Percentiles rank a stretch among this genome's conserved stretches.
phyloP scores from a whole-genome alignment of 2,113 vertebrate species.

The Poicephalus gulielmi region DNA sequence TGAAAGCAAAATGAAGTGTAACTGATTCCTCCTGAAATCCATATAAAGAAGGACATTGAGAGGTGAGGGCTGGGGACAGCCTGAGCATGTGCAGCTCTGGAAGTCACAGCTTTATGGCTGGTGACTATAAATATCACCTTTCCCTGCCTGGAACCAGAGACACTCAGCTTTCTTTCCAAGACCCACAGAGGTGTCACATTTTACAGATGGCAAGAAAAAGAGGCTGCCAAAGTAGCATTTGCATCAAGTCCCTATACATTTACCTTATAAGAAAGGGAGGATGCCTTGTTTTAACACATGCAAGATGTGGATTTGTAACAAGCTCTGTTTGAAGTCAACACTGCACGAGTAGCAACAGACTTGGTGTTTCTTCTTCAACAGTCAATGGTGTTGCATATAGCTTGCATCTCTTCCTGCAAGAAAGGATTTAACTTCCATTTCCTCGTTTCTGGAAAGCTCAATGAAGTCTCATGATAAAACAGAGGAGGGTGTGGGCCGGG shows the following conservation, averaged over 20 bases:
- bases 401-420: not conserved
- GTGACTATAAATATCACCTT: slow-evolving; percentile 31
- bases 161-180: slow-evolving; percentile 4
- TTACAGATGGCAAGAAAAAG: not conserved
- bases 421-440: not conserved
- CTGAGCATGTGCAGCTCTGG: not conserved
- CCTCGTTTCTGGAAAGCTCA: not conserved
- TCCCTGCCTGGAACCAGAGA: slow-evolving; percentile 13
- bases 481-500: not conserved
- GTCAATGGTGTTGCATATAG: not conserved
- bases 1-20: not conserved
- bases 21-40: not conserved
- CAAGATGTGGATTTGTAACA: not conserved
- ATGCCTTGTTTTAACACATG: not conserved
- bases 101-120: not conserved
- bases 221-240: not conserved
- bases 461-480: not conserved
- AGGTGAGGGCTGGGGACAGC: not conserved
- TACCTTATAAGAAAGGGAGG: not conserved
- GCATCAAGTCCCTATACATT: not conserved
- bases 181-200: not conserved
- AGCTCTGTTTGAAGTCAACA: not conserved
- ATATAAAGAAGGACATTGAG: not conserved
- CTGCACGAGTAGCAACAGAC: not conserved
- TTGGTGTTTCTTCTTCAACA: not conserved